Evolutionary conservation across 2,888 invertebrate species (phyloP).

Genomic region (Limnephilus auricula): DNA sequence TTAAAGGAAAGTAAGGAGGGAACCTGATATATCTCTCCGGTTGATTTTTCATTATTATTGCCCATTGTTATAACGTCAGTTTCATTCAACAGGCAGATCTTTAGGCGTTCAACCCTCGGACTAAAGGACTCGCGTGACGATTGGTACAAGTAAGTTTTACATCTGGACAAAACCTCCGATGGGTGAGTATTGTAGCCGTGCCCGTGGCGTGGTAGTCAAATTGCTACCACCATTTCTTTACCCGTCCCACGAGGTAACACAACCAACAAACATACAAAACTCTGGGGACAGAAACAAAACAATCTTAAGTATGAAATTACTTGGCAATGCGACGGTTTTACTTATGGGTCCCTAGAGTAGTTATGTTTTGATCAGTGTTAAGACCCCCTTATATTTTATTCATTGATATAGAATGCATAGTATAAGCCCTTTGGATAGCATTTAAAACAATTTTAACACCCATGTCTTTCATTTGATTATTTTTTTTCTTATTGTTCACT

Average conservation of each 20-base stretch:
- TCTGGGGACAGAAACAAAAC: background rate
- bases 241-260: background rate
- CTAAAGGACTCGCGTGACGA: background rate
- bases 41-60: no score
- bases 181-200: background rate
- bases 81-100: background rate
- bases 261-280: background rate
- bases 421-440: background rate
- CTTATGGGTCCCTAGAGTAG: background rate
- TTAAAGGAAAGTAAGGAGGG: no score
- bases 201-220: background rate
- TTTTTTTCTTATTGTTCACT: background rate
- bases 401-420: background rate
- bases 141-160: background rate
- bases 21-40: no score
- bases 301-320: background rate
- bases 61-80: slow-evolving; percentile 10
- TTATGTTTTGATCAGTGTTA: background rate
- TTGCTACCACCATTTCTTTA: background rate
- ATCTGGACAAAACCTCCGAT: background rate
- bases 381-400: background rate
- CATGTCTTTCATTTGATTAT: background rate
- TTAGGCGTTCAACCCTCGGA: background rate
- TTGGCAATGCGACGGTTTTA: background rate
- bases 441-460: no score